A percentile compares a stretch with the other conserved stretches of the same genome.
Evolutionary conservation across 2,888 invertebrate species (phyloP).

Genomic region (Leptothorax acervorum): DNA sequence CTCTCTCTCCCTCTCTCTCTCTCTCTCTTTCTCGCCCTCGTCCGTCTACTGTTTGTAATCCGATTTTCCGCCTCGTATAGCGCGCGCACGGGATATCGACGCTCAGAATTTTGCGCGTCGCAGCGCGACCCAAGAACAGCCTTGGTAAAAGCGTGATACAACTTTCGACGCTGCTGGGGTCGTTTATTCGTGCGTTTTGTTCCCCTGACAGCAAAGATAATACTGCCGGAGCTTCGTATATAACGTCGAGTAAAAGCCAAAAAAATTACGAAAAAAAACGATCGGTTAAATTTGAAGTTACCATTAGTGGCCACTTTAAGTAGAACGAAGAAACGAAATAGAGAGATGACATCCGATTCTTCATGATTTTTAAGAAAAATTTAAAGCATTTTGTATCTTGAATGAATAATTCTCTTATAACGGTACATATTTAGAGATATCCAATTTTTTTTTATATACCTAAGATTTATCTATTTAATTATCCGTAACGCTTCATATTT

Average conservation of each 20-base stretch:
- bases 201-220: slow-evolving; percentile 14
- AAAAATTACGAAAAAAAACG: not conserved
- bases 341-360: not conserved
- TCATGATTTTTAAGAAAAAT: not conserved
- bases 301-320: not conserved
- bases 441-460: not conserved
- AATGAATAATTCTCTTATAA: not conserved
- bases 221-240: not conserved
- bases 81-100: slow-evolving; percentile 50
- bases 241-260: slow-evolving; percentile 15
- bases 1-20: slow-evolving; percentile 43
- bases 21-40: not conserved
- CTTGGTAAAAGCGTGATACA: slow-evolving; percentile 45
- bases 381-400: not conserved
- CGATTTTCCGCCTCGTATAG: slow-evolving; percentile 64
- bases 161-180: slow-evolving; percentile 28
- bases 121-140: slow-evolving; percentile 26
- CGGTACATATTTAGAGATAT: not conserved
- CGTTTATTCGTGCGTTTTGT: slow-evolving; percentile 50
- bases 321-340: not conserved
- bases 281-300: not conserved
- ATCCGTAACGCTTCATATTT: not conserved
- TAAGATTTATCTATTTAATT: no score
- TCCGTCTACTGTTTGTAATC: slow-evolving; percentile 65
- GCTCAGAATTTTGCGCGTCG: slow-evolving; percentile 54